A percentile compares a stretch with the other conserved stretches of the same genome.
Conservation (phyloP, 1,140 invertebrate genomes). For the Zaprionus africanus region DNA sequence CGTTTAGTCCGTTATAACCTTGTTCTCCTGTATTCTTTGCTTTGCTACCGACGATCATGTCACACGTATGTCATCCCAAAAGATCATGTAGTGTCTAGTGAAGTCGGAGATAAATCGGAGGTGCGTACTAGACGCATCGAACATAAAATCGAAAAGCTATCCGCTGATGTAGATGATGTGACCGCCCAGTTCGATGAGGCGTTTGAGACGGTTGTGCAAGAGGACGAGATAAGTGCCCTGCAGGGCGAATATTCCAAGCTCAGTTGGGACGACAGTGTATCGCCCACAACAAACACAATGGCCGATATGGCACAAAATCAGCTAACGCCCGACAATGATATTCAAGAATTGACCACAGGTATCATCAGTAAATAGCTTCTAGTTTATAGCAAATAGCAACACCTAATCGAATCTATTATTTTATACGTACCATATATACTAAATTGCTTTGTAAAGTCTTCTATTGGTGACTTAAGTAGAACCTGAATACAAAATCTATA, state of each 20-base stretch:
- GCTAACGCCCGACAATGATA: constrained; percentile 82
- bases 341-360: constrained; percentile 83
- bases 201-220: constrained; percentile 69
- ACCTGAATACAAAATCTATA: constrained; percentile 36
- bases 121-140: constrained; percentile 85
- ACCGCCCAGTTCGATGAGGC: constrained; percentile 71
- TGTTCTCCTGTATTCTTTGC: constrained; percentile 60
- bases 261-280: constrained; percentile 84
- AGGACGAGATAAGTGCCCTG: constrained; percentile 79
- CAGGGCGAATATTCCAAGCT: constrained; percentile 84
- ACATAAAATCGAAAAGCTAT: constrained; percentile 86
- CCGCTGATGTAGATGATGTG: constrained; percentile 83
- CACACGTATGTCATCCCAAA: constrained; percentile 18
- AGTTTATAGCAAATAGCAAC: constrained; percentile 19
- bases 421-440: constrained; percentile 30
- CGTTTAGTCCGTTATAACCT: constrained; percentile 65
- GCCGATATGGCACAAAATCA: constrained; percentile 80
- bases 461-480: constrained; percentile 52
- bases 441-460: constrained; percentile 48
- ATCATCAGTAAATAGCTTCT: constrained; percentile 46
- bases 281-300: constrained; percentile 81
- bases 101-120: constrained; percentile 79
- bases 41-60: constrained; percentile 53
- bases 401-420: constrained; percentile 21
- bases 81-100: constrained; percentile 57